Evolutionary conservation across 2,797 vertebrate species (phyloP).

Genomic region (Sebastes melanostomus): DNA sequence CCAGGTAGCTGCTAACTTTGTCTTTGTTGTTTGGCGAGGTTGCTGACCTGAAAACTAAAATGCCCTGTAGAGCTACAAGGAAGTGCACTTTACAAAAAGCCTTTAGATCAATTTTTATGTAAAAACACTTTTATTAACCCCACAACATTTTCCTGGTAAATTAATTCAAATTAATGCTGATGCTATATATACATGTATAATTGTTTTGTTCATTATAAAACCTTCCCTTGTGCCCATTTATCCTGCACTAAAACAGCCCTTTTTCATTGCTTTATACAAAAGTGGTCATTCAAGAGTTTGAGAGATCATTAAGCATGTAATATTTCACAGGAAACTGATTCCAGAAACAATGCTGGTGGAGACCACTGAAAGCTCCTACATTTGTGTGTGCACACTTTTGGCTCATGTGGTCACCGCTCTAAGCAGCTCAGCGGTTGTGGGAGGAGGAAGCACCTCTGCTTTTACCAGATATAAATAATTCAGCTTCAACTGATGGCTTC

Average conservation of each 20-base stretch:
- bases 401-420: constrained; percentile 23
- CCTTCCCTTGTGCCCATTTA: not conserved
- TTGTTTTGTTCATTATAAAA: not conserved
- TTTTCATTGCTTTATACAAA: not conserved
- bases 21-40: not conserved
- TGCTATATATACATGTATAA: not conserved
- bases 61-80: not conserved
- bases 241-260: not conserved
- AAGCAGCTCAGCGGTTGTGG: not conserved
- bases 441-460: constrained; percentile 2
- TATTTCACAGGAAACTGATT: not conserved
- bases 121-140: not conserved
- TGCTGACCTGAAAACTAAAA: not conserved
- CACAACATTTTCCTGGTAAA: not conserved
- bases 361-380: not conserved
- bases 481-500: constrained; percentile 38
- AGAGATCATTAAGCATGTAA: not conserved
- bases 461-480: constrained; percentile 52
- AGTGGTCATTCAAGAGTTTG: not conserved
- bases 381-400: not conserved
- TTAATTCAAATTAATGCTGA: not conserved
- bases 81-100: not conserved
- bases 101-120: not conserved
- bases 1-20: not conserved
- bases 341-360: not conserved